Conservation (phyloP, 2,888 invertebrate genomes). For the Drosophila picticornis region DNA sequence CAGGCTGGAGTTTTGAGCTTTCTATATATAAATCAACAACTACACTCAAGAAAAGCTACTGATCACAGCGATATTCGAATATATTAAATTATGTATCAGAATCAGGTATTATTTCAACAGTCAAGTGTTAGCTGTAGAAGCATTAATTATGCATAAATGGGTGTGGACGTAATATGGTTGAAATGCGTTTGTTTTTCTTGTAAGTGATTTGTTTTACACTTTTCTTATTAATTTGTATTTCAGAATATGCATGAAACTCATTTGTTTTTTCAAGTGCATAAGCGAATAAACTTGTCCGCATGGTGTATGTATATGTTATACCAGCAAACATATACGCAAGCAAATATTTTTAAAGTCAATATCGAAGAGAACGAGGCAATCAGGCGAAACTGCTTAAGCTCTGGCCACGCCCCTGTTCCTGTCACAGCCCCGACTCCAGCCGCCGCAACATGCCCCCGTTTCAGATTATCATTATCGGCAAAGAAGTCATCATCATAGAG, state of each 20-base stretch:
- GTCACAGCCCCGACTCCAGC: slow-evolving; percentile 24
- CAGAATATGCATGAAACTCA: neutral
- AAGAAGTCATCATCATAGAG: slow-evolving; percentile 52
- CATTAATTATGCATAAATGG: neutral
- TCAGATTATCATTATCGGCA: slow-evolving; percentile 58
- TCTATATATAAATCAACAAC: neutral
- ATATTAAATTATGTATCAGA: neutral
- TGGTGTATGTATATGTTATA: neutral
- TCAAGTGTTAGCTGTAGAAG: neutral
- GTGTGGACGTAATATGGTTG: too few relatives aligned
- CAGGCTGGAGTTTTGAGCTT: neutral
- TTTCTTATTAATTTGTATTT: neutral
- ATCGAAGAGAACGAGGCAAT: slow-evolving; percentile 43
- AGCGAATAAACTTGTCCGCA: neutral
- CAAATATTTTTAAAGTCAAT: slow-evolving; percentile 55
- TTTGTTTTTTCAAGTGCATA: slow-evolving; percentile 2
- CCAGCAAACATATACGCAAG: neutral
- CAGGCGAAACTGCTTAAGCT: slow-evolving; percentile 61
- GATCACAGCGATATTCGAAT: neutral
- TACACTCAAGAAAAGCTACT: neutral
- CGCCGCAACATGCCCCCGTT: slow-evolving; percentile 24
- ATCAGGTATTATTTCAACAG: neutral
- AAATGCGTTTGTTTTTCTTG: neutral
- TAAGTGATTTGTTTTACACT: neutral
- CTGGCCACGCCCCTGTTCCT: slow-evolving; percentile 49